Base-by-base conservation (phyloP, 2,888 invertebrate genomes). In the Epistrophe grossulariae region DNA sequence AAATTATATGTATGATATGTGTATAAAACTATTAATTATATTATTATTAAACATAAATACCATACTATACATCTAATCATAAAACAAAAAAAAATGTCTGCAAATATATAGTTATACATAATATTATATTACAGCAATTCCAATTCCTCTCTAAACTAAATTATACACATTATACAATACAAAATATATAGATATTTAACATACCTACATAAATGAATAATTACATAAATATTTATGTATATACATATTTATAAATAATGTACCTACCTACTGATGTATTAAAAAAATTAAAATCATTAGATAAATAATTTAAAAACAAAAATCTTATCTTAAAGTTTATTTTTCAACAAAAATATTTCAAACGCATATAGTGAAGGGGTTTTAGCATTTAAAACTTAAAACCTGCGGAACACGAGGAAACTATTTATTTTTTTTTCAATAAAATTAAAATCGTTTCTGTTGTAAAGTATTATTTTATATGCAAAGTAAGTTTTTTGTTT, bases 1-100 rank as follows among this genome's bases (percentile, higher is more conserved):
- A 62, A 84, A 50, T 17, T 15, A 48, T 70, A 62, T 48, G 28
- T 38, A 48, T 13, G 40, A 13, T 50, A 64, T 57, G 28, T 73
- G 57, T 68, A 45, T 74, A 60, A 79, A 38, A 83, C 40, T 77
- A 60, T 24, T 24, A 24, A 24, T 24, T 52, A 8, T 6, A 35
- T 71, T 70, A 73, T 48, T 70, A 82, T 64, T 59, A 50, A 90
- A 90, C 90, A 90, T 89, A 81, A 89, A 88, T 82, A 77, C 79
- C 82, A 89, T 48, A 38, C 71, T 19, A 31, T n/a, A 81, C n/a
- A 40, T n/a, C 87, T 85, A 50, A 38, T 50, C 50, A 50, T 59
- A 35, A 64, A 43, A n/a, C 13, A 62, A 38, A 13, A 35, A 76
- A 38, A 43, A 43, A 62, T 24, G 9, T 28, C 43, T 43, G 28